Base-by-base conservation (phyloP, 1,140 invertebrate genomes). In the Eueides isabella region DNA sequence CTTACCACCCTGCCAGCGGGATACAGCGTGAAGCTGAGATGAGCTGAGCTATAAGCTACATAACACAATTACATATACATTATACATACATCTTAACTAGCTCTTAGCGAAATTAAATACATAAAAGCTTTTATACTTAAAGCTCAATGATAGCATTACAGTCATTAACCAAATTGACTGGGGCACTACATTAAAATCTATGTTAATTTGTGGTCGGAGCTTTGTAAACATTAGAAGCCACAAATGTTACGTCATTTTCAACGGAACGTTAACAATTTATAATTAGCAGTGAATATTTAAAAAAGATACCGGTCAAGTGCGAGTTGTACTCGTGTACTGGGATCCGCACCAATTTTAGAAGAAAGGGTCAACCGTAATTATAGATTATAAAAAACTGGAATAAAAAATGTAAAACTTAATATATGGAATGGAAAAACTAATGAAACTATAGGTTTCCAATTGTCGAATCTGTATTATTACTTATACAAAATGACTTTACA, bases 151-250 rank as follows among this genome's bases (percentile, higher is more conserved):
- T 55, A 23, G 48, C 23, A 55, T 55, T 55, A 55, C 7, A 55
- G 48, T 55, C 48, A 55, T 55, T 55, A 55, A 55, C 48, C 19
- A 55, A 55, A 55, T 55, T 26, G 48, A 55, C 48, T 55, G 48
- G 48, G 23, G 48, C 48, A 55, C 48, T 55, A 55, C 48, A 55
- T 55, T 55, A 55, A 55, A 55, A 55, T 55, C 48, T 55, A 55
- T 55, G 48, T 55, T 55, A 55, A 55, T 55, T 55, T 55, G 48
- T 55, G 48, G 48, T 26, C 6, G 6, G 48, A 11, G 48, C 48
- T 55, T 55, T 26, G 48, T 55, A 55, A 55, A 55, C 48, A 55
- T 26, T 55, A 23, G 48, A 55, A 23, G 2, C 48, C 48, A 26
- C 48, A 55, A 55, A 55, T 55, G 48, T 55, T 26, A 11, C 19